Conservation (phyloP, 2,888 invertebrate species). For the Heliconius aoede region DNA sequence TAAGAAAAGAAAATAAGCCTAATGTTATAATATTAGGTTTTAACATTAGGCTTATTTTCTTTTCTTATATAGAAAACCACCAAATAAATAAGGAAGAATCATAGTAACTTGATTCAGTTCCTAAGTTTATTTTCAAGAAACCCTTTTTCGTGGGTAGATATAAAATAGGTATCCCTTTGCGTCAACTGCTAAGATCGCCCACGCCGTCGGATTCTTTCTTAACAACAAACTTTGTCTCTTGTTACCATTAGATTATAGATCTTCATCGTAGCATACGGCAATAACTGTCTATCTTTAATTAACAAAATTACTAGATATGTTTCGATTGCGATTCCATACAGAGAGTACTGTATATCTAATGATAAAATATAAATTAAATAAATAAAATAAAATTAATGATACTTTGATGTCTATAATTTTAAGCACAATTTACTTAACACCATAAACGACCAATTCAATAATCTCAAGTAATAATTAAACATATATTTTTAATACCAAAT, state of each 20-base stretch:
- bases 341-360: neutral
- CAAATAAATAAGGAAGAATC: neutral
- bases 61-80: neutral
- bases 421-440: neutral
- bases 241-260: neutral
- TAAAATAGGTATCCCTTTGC: neutral
- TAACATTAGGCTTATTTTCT: neutral
- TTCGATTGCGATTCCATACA: no score
- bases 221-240: neutral
- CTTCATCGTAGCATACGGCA: no score
- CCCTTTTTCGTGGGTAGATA: neutral
- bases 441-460: neutral
- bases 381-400: no score
- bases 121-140: neutral
- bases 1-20: neutral
- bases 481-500: neutral
- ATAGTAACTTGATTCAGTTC: neutral
- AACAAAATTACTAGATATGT: neutral
- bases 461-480: neutral
- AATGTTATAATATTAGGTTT: neutral
- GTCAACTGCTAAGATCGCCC: neutral
- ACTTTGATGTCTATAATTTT: neutral
- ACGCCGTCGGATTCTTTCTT: neutral
- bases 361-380: no score
- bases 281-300: neutral